Evolutionary conservation across 1,140 invertebrate species (phyloP), one percentile per base, ranked within the genome.

Genomic region (Helicoverpa armigera): DNA sequence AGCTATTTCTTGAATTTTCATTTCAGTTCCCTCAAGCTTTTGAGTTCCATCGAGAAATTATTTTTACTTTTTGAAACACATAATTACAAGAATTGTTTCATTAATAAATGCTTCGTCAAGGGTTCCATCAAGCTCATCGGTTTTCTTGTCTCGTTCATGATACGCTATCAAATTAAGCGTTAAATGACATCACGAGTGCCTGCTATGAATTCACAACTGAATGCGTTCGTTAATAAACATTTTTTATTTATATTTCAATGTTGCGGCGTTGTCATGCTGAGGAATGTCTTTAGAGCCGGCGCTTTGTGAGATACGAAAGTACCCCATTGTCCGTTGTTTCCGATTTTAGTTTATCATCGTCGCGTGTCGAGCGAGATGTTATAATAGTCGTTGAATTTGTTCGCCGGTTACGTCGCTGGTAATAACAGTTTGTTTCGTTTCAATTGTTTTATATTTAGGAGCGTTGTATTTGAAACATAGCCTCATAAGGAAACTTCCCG

Each of bases 221-320:
- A 89, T 89, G 81, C 69, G 83, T 90, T 91, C 87, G 82, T 89
- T 89, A 91, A 87, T 90, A 83, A 81, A 80, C 50, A 73, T 86
- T 85, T 87, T 82, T 85, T 85, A 82, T 87, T 81, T 58, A 79
- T 85, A 87, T 83, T 74, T 79, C 79, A 72, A 78, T 79, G 81
- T 82, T 74, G 82, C 83, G 75, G 70, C 74, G 77, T 77, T 74
- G 83, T 82, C 81, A 69, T 78, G 82, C 80, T 77, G 81, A 60
- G 86, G 85, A 81, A 85, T 87, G 82, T 75, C 80, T 89, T 89
- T 85, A 85, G 80, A 79, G 78, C 70, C 61, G 79, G 81, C 63
- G 81, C 51, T 58, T 79, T 73, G 63, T 77, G 77, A 82, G 83
- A 85, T 83, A 84, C 75, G 83, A 86, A 88, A 88, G 84, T 86